phyloP scores from a whole-genome alignment of 2,797 vertebrate species.

The Buphagus erythrorhynchus region DNA sequence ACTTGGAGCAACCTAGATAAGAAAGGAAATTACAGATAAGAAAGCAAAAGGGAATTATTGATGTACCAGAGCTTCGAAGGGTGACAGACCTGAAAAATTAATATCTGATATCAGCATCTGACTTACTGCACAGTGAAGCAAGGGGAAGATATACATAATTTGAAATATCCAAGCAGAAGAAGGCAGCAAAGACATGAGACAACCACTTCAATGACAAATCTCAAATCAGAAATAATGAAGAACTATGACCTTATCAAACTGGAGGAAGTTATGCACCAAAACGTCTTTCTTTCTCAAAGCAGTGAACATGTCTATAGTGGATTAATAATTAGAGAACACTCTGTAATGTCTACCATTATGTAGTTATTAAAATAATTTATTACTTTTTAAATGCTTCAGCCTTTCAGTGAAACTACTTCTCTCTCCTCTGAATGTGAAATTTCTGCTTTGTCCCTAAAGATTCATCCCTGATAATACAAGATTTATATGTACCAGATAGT shows the following conservation, averaged over 20 bases:
- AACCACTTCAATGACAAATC: background rate
- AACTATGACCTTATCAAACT: background rate
- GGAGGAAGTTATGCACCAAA: background rate
- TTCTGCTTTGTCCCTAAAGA: background rate
- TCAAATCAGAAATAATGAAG: background rate
- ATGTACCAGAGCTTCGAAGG: background rate
- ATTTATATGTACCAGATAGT: background rate
- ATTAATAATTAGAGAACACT: slow-evolving; percentile 34
- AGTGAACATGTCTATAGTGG: background rate
- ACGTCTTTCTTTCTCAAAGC: background rate
- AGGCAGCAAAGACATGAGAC: background rate
- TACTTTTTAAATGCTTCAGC: slow-evolving; percentile 4
- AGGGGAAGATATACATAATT: background rate
- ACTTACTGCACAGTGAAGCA: background rate
- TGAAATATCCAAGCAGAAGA: background rate
- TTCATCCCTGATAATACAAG: background rate
- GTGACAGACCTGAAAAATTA: background rate
- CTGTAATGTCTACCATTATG: background rate
- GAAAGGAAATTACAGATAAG: background rate
- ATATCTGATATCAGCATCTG: background rate
- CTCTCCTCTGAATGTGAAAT: background rate
- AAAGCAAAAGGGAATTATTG: background rate
- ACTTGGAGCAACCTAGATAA: background rate
- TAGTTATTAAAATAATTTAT: slow-evolving; percentile 40
- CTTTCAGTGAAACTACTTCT: slow-evolving; percentile 6